Percentiles rank a stretch among this genome's conserved stretches.
Conservation (phyloP, 2,888 invertebrate genomes). For the Drosophila cognata region DNA sequence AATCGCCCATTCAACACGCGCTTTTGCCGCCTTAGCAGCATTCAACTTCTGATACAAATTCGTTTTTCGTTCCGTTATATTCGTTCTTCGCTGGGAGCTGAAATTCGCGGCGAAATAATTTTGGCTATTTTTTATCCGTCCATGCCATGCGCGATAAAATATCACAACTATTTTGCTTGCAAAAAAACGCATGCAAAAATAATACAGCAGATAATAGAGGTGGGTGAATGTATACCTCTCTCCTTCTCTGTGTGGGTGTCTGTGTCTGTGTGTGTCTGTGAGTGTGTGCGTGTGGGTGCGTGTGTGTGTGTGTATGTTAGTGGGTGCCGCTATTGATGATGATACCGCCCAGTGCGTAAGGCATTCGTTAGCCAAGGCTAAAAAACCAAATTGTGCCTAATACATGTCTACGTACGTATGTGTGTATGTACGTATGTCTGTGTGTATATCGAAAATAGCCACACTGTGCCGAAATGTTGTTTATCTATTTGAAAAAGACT, state of each 20-base stretch:
- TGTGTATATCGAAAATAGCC: slow-evolving; percentile 26
- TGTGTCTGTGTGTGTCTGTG: slow-evolving; percentile 4
- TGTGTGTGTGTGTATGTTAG: slow-evolving; percentile 16
- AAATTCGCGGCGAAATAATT: slow-evolving; percentile 84
- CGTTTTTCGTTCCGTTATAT: slow-evolving; percentile 28
- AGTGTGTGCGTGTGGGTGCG: slow-evolving; percentile 23
- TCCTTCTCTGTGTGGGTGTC: slow-evolving; percentile 1
- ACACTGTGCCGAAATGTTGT: slow-evolving; percentile 15
- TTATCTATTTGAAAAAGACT: slow-evolving; percentile 17
- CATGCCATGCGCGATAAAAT: slow-evolving; percentile 86
- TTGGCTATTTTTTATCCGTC: slow-evolving; percentile 83
- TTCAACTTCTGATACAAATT: slow-evolving; percentile 16
- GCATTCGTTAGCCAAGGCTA: slow-evolving; percentile 23
- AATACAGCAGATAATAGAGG: slow-evolving; percentile 85
- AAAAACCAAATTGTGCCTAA: slow-evolving; percentile 8
- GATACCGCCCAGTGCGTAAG: slow-evolving; percentile 19
- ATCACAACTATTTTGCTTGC: slow-evolving; percentile 85
- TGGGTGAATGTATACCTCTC: slow-evolving; percentile 60
- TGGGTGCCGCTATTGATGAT: slow-evolving; percentile 16
- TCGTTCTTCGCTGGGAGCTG: slow-evolving; percentile 70
- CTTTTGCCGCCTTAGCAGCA: slow-evolving; percentile 12
- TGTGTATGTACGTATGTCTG: slow-evolving; percentile 35
- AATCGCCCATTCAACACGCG: slow-evolving; percentile 68
- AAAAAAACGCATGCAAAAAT: slow-evolving; percentile 85
- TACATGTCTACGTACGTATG: slow-evolving; percentile 50